Conservation (phyloP, 37 sponge, comb jelly and placozoan genomes). For the Haliclona indistincta region DNA sequence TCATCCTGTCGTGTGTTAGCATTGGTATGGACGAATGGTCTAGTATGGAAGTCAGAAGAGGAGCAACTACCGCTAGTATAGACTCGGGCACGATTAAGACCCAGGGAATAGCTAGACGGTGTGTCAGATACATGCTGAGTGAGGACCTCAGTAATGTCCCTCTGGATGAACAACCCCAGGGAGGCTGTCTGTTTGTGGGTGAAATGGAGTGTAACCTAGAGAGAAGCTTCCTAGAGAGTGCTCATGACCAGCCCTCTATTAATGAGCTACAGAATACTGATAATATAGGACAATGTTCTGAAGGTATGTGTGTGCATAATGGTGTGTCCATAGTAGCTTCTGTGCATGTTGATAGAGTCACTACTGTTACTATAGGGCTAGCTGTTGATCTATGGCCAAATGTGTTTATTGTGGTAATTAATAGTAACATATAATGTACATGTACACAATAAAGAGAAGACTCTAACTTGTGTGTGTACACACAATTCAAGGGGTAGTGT, state of each 20-base stretch:
- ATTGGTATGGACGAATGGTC: constrained; percentile 4
- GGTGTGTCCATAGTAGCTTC: too few species aligned
- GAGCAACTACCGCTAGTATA: not conserved
- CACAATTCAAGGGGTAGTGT: too few species aligned
- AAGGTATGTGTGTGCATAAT: not conserved
- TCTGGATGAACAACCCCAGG: not conserved
- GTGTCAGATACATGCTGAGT: not conserved
- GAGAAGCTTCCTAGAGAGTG: not conserved
- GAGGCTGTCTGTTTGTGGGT: not conserved
- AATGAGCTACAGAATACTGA: constrained; percentile 2
- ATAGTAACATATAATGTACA: too few species aligned
- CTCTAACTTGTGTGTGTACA: too few species aligned
- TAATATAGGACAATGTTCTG: too few species aligned
- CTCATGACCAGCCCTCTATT: not conserved
- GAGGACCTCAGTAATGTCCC: not conserved
- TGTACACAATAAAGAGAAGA: too few species aligned
- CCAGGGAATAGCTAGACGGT: not conserved
- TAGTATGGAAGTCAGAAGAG: not conserved
- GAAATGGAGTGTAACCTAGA: not conserved
- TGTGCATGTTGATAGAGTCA: too few species aligned
- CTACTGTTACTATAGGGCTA: too few species aligned
- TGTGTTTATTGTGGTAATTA: too few species aligned
- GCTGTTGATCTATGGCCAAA: too few species aligned
- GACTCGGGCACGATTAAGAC: not conserved
- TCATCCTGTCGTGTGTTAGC: not conserved